Evolutionary conservation across 1,140 invertebrate genomes (phyloP).

Genomic region (Heliothis virescens): DNA sequence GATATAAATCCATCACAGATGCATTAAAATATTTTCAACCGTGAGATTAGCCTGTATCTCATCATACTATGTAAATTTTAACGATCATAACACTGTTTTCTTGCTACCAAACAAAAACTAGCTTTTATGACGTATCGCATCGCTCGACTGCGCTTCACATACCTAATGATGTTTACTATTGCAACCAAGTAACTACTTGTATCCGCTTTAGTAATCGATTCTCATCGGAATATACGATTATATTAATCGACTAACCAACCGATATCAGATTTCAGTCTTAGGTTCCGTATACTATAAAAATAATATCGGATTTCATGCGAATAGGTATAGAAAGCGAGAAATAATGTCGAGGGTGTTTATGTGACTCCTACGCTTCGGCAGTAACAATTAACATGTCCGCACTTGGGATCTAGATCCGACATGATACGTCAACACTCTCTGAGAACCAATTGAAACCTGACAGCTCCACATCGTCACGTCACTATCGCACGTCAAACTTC

Average conservation of each 20-base stretch:
- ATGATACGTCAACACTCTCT: conserved; percentile 77
- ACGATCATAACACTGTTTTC: conserved; percentile 41
- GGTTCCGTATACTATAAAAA: conserved; percentile 20
- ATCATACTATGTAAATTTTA: conserved; percentile 47
- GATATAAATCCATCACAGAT: conserved; percentile 17
- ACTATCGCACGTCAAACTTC: conserved; percentile 73
- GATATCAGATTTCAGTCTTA: conserved; percentile 32
- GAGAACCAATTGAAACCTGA: conserved; percentile 76
- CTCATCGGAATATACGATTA: conserved; percentile 45
- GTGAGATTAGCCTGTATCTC: conserved; percentile 31
- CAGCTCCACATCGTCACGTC: conserved; percentile 75
- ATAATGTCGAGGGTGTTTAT: conserved; percentile 49
- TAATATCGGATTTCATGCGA: conserved; percentile 22
- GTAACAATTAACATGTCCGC: conserved; percentile 82
- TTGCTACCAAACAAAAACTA: conserved; percentile 25
- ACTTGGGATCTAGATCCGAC: conserved; percentile 77
- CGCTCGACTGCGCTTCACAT: conserved; percentile 31
- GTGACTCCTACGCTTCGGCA: conserved; percentile 63
- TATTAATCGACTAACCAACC: conserved; percentile 10
- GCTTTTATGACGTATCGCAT: conserved; percentile 4
- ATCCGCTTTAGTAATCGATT: conserved; percentile 49
- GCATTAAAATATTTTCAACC: conserved; percentile 39
- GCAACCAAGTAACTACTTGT: conserved; percentile 40
- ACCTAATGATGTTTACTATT: conserved; percentile 42
- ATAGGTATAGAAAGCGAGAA: conserved; percentile 27